Evolutionary conservation across 2,888 invertebrate species (phyloP), one percentile per base, ranked within the genome.

Genomic region (Protonemura montana): DNA sequence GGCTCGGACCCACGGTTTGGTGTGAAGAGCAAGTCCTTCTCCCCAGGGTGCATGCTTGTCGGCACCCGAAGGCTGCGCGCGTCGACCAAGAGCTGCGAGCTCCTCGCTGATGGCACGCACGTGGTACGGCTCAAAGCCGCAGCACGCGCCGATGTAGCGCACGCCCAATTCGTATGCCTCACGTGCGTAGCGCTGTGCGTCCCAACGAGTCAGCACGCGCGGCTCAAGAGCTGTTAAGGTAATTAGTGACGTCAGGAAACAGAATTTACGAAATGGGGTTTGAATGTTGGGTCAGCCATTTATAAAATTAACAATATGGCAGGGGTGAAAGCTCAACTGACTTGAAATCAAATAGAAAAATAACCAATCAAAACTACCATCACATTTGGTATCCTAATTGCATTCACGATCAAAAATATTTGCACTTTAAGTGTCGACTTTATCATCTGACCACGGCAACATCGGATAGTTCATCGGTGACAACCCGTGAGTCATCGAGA

Each of bases 1-100:
- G 26, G 91, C 90, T 87, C 91, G 87, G 78, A 91, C 91, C 91
- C 91, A 91, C n/a, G 91, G 91, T 87, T 91, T 91, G 30, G 91
- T 91, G 89, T 91, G 91, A 90, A 91, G 91, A 82, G 88, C 89
- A 2, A 91, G 89, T 0, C 91, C 91, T 25, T 88, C 89, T 0
- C 90, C 91, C 91, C 91, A 91, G 35, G 87, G 86, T n/a, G 89
- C 90, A 87, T 91, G 91, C 86, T 91, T 91, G 87, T 90, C 89
- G 10, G 90, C 90, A 21, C 59, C 59, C 10, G 89, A 90, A 16
- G 86, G 86, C 0, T 91, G 90, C 5, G 87, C n/a, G 28, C 87
- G 87, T 0, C 90, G 89, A 82, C 90, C 87, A 87, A 91, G 91
- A 76, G 88, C 87, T 16, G 89, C 88, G 86, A 91, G 89, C 88